phyloP scores from a whole-genome alignment of 2,113 vertebrate species.

The Glaucidium brasilianum region DNA sequence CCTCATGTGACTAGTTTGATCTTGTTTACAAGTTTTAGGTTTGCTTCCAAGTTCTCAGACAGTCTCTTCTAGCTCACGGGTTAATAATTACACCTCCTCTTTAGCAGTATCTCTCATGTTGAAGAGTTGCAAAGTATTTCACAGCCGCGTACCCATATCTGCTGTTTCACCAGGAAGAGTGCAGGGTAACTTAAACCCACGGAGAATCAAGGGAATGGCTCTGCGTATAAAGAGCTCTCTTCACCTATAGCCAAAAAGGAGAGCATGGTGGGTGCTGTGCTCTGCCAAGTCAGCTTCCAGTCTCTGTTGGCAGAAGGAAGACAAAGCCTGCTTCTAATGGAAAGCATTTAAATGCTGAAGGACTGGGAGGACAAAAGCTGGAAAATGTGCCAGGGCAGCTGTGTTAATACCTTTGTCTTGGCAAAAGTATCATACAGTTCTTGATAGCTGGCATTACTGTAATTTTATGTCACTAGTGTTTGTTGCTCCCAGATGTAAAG shows the following conservation, averaged over 20 bases:
- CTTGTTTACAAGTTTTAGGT: constrained; percentile 27
- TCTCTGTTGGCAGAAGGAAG: background rate
- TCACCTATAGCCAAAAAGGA: background rate
- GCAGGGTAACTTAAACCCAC: background rate
- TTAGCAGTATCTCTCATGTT: background rate
- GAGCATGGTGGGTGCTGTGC: background rate
- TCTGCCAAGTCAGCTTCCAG: constrained; percentile 8
- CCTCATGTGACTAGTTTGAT: constrained; percentile 35
- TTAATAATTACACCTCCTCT: background rate
- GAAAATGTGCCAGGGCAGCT: constrained; percentile 13
- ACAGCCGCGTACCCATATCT: background rate
- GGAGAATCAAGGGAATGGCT: background rate
- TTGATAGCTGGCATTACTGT: background rate
- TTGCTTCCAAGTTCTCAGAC: constrained; percentile 51
- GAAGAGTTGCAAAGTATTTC: background rate
- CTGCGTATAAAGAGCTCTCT: background rate
- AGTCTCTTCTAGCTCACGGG: background rate
- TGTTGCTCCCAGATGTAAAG: background rate
- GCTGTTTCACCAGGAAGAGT: background rate
- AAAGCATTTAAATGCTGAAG: constrained; percentile 2
- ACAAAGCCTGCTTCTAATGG: background rate
- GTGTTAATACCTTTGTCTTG: background rate
- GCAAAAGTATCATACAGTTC: background rate
- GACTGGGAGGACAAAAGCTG: background rate
- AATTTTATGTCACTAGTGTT: background rate